Conservation (phyloP, 1,140 invertebrate species). For the Samia ricini region DNA sequence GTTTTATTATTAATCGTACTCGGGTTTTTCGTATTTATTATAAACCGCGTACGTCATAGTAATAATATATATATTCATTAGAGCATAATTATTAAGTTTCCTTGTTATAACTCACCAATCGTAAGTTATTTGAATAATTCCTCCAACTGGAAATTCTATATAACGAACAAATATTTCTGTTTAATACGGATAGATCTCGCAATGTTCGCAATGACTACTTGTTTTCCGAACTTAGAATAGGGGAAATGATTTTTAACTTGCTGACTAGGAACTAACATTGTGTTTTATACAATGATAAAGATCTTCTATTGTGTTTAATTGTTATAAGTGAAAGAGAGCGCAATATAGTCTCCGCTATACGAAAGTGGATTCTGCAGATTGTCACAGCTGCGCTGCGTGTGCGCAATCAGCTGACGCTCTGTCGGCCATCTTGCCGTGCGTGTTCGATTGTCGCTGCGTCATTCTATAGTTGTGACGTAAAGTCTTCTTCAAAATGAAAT, state of each 20-base stretch:
- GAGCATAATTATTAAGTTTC: too few relatives aligned
- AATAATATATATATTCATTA: too few relatives aligned
- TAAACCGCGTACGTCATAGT: too few relatives aligned
- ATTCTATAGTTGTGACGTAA: conserved; percentile 63
- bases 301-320: conserved; percentile 42
- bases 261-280: conserved; percentile 28
- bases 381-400: conserved; percentile 45
- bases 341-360: conserved; percentile 32
- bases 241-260: background rate
- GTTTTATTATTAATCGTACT: too few relatives aligned
- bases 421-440: conserved; percentile 70
- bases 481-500: conserved; percentile 53
- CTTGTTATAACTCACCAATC: too few relatives aligned
- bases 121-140: too few relatives aligned
- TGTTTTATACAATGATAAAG: conserved; percentile 42
- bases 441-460: conserved; percentile 63
- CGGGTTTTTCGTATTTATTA: too few relatives aligned
- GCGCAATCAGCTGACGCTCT: conserved; percentile 71
- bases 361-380: conserved; percentile 13
- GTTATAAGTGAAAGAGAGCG: conserved; percentile 56
- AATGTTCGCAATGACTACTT: background rate
- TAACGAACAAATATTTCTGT: too few relatives aligned
- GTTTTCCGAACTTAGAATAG: background rate
- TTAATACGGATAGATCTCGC: background rate
- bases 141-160: too few relatives aligned